Percentiles rank a stretch among this genome's conserved stretches.
Evolutionary conservation across 2,113 vertebrate genomes (phyloP).

Genomic region (Takifugu flavidus): DNA sequence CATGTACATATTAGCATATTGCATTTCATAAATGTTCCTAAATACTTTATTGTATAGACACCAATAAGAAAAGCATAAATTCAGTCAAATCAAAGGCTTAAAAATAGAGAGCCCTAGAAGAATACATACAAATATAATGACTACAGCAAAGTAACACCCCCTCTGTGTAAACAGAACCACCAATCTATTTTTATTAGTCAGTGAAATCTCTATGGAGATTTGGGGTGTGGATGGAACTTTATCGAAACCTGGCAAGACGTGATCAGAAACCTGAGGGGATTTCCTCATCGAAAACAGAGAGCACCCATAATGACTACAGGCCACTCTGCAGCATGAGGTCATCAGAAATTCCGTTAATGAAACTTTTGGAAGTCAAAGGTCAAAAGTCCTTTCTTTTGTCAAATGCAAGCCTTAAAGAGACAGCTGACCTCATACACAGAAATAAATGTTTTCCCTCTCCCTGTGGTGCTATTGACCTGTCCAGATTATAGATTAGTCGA

Average conservation of each 20-base stretch:
- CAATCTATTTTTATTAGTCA: constrained; percentile 76
- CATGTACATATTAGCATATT: too few relatives aligned
- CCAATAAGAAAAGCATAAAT: not conserved
- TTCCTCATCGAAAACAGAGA: constrained; percentile 52
- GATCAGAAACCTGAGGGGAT: constrained; percentile 64
- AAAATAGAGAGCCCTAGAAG: not conserved
- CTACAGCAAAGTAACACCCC: constrained; percentile 37
- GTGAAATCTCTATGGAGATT: constrained; percentile 69
- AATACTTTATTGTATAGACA: not conserved
- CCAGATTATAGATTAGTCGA: too few relatives aligned
- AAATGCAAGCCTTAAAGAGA: constrained; percentile 23
- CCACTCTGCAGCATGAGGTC: constrained; percentile 57
- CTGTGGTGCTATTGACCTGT: too few relatives aligned
- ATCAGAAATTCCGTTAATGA: constrained; percentile 9
- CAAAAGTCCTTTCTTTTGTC: too few relatives aligned
- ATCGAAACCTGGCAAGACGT: constrained; percentile 73
- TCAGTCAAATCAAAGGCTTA: not conserved
- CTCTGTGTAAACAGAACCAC: constrained; percentile 50
- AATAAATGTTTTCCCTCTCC: too few relatives aligned
- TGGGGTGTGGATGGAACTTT: constrained; percentile 69
- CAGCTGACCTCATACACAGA: too few relatives aligned
- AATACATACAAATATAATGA: constrained; percentile 23
- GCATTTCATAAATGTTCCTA: not conserved
- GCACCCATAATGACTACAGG: constrained; percentile 55
- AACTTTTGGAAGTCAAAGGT: not conserved